Percentiles rank a stretch among this genome's conserved stretches.
These are phyloP conservation scores for Acanthurus leucopareius DNA, from an alignment of 2,797 vertebrate genomes.

Conservation along the genomic window DNA sequence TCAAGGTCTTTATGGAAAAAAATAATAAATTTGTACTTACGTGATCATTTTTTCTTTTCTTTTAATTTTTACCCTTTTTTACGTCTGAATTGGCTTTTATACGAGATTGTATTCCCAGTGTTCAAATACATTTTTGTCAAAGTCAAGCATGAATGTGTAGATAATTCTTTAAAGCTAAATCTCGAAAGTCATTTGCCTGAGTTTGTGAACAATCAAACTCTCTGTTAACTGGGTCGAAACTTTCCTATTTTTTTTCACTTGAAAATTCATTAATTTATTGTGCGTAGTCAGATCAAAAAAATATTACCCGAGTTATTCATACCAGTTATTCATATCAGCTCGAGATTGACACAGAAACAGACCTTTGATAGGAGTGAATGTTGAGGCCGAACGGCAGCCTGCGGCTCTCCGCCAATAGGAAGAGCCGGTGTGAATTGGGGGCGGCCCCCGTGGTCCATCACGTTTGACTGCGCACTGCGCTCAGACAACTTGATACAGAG, in stretches of 20 bases:
- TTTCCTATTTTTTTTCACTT: not conserved
- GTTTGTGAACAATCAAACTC: not conserved
- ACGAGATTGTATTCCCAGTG: not conserved
- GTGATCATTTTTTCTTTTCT: no score
- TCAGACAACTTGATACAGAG: constrained; percentile 82
- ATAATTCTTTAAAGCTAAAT: not conserved
- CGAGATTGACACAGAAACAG: constrained; percentile 50
- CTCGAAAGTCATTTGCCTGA: not conserved
- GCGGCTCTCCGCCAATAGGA: constrained; percentile 67
- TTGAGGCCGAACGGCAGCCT: not conserved
- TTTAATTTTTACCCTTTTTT: not conserved
- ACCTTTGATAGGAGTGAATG: constrained; percentile 52
- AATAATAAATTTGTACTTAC: no score
- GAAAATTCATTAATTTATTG: not conserved
- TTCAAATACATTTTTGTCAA: not conserved
- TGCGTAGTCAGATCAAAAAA: not conserved
- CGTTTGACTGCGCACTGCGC: constrained; percentile 66
- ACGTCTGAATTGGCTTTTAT: not conserved
- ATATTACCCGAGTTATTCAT: constrained; percentile 19
- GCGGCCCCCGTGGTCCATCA: constrained; percentile 62
- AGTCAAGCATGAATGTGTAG: not conserved
- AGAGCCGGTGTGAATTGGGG: constrained; percentile 11
- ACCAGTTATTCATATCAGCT: constrained; percentile 27
- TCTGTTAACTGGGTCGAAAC: not conserved
- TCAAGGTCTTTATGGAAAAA: no score